These are phyloP conservation scores for Conus ventricosus DNA, from an alignment of 1,140 invertebrate species.

Conservation along the genomic window DNA sequence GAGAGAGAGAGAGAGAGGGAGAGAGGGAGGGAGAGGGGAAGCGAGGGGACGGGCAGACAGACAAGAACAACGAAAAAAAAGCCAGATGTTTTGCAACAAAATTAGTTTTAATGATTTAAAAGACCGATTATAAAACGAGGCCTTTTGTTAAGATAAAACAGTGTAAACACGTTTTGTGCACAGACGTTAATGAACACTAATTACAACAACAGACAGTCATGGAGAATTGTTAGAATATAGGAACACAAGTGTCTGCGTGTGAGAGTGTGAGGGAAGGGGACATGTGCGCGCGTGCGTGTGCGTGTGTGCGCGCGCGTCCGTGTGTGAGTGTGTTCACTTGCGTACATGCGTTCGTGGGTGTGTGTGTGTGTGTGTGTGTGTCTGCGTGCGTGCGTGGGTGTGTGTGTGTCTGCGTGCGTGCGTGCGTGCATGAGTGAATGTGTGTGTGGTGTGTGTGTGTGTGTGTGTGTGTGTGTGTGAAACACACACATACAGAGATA, in stretches of 20 bases:
- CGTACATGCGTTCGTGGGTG: background rate
- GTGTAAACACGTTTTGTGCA: no score
- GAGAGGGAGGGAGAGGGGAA: no score
- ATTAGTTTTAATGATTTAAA: background rate
- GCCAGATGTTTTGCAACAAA: no score
- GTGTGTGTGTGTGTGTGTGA: no score
- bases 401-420: background rate
- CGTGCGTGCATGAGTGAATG: background rate
- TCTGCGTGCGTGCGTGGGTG: background rate
- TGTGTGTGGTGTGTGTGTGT: background rate
- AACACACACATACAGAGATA: no score
- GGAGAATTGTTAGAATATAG: no score
- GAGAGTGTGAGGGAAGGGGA: background rate
- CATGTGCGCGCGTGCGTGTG: slow-evolving; percentile 22
- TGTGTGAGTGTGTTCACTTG: slow-evolving; percentile 15
- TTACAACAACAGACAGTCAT: no score
- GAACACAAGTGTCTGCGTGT: background rate
- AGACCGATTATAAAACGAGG: background rate
- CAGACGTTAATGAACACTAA: no score
- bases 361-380: background rate
- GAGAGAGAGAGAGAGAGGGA: no score
- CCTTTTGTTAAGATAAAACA: no score
- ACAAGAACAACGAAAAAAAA: no score
- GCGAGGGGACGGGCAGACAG: no score
- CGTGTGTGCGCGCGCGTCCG: slow-evolving; percentile 1